A percentile compares a stretch with the other conserved stretches of the same genome.
phyloP scores from a whole-genome alignment of 2,113 vertebrate species.

The Toxotes jaculatrix region DNA sequence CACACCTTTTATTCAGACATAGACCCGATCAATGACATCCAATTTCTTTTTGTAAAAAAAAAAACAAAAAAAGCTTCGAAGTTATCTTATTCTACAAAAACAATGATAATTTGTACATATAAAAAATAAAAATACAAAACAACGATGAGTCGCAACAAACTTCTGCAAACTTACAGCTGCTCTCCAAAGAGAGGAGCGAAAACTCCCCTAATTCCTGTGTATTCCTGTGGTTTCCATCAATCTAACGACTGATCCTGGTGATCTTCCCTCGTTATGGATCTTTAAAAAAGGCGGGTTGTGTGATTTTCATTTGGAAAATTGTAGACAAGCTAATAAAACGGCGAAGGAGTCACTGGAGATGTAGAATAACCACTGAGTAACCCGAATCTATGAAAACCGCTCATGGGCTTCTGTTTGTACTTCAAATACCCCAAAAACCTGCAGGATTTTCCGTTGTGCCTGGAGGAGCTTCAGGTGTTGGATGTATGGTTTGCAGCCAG shows the following conservation, averaged over 20 bases:
- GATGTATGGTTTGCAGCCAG: not conserved
- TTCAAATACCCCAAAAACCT: not conserved
- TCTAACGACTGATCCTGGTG: not conserved
- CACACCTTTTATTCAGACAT: slow-evolving; percentile 63
- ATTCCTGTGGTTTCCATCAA: not conserved
- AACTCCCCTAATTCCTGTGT: not conserved
- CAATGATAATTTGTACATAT: slow-evolving; percentile 76
- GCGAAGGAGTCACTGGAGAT: not conserved
- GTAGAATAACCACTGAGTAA: not conserved
- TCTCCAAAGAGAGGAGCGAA: not conserved
- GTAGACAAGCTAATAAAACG: not conserved
- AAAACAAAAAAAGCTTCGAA: slow-evolving; percentile 53
- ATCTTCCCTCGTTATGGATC: not conserved
- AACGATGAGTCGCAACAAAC: not conserved
- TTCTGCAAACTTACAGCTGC: slow-evolving; percentile 3
- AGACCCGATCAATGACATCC: slow-evolving; percentile 40
- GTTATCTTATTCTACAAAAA: slow-evolving; percentile 77
- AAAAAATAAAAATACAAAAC: slow-evolving; percentile 75
- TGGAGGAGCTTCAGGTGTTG: not conserved
- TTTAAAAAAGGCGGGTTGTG: not conserved
- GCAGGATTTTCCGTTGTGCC: not conserved
- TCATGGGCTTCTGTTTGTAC: not conserved
- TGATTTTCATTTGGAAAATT: not conserved
- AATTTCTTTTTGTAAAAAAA: slow-evolving; percentile 21
- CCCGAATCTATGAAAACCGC: not conserved